Conservation (phyloP, 2,113 vertebrate species). For the Brachyhypopomus occidentalis region DNA sequence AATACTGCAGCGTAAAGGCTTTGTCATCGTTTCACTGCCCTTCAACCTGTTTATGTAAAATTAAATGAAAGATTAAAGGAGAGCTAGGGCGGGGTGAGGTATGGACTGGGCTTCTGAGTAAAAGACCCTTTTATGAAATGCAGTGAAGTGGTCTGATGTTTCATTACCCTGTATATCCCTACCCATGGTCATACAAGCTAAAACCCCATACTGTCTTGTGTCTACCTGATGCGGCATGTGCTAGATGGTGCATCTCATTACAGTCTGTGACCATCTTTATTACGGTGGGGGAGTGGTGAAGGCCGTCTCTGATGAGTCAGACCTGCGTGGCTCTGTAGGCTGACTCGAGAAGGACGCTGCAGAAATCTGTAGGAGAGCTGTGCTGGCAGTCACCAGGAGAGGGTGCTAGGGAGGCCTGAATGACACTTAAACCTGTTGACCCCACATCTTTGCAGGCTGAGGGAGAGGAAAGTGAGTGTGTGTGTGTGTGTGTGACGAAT, state of each 20-base stretch:
- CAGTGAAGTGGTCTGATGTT: not conserved
- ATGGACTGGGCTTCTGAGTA: too few species aligned
- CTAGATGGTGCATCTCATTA: not conserved
- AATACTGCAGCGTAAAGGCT: too few species aligned
- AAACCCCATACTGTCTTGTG: not conserved
- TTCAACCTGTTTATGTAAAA: too few species aligned
- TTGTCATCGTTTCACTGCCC: too few species aligned
- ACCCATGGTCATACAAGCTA: not conserved
- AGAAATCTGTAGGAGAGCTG: conserved; percentile 9
- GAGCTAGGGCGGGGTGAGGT: too few species aligned
- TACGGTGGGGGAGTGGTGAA: not conserved
- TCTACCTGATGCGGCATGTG: not conserved
- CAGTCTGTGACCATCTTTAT: conserved; percentile 10
- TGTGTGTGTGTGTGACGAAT: conserved; percentile 23
- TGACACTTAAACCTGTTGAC: conserved; percentile 47
- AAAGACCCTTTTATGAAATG: conserved; percentile 1
- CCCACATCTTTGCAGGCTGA: conserved; percentile 16
- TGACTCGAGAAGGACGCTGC: conserved; percentile 13
- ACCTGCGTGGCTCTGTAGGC: conserved; percentile 5
- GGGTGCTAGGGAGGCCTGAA: conserved; percentile 40
- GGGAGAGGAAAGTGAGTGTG: not conserved
- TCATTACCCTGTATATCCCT: not conserved
- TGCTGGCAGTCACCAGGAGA: conserved; percentile 32
- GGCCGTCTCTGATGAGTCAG: conserved; percentile 20
- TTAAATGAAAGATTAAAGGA: too few species aligned